These are phyloP conservation scores for Nycticryphes semicollaris DNA, from an alignment of 2,113 vertebrate genomes.

Conservation along the genomic window DNA sequence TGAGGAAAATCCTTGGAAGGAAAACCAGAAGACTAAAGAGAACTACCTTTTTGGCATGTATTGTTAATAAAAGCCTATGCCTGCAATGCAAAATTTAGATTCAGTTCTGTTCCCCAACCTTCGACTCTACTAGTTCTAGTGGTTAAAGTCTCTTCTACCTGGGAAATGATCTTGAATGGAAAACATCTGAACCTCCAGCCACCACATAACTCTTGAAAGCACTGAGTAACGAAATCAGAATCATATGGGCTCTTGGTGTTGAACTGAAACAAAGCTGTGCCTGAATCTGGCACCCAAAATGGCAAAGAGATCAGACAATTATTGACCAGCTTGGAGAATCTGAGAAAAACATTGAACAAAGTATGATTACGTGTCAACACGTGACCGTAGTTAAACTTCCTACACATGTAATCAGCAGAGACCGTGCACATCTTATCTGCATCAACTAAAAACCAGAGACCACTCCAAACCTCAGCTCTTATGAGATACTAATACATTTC, in stretches of 20 bases:
- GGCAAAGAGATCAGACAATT: background rate
- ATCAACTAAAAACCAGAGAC: background rate
- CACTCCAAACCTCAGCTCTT: background rate
- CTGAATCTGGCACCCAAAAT: background rate
- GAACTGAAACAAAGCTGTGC: background rate
- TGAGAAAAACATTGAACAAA: background rate
- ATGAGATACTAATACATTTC: background rate
- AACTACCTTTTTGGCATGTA: background rate
- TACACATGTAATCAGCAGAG: background rate
- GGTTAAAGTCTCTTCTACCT: background rate
- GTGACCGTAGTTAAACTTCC: fast-evolving
- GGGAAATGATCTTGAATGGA: background rate
- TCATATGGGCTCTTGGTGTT: background rate
- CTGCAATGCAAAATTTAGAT: background rate
- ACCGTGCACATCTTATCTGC: background rate
- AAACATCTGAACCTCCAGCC: background rate
- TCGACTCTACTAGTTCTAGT: background rate
- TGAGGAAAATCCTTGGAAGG: background rate
- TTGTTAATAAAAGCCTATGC: background rate
- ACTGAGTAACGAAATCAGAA: background rate
- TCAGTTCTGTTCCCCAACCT: background rate
- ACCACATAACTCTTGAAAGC: background rate
- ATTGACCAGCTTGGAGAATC: background rate
- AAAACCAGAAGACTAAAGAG: background rate
- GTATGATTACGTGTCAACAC: background rate